Conservation (phyloP, 2,888 invertebrate genomes). For the Aspidiotus rigidus region DNA sequence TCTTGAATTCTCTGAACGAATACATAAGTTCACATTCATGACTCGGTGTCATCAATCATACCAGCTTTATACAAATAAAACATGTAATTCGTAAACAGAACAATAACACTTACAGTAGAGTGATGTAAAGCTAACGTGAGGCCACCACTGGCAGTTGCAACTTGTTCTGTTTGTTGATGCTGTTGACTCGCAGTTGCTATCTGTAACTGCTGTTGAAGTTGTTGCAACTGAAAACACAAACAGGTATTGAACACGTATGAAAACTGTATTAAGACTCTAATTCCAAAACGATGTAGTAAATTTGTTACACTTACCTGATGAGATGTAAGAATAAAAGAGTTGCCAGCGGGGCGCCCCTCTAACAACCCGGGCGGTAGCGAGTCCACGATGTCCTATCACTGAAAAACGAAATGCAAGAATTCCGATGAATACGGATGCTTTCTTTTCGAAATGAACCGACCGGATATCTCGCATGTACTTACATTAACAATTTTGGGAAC, state of each 20-base stretch:
- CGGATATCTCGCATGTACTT: not conserved
- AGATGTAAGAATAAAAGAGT: slow-evolving; percentile 41
- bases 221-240: slow-evolving; percentile 38
- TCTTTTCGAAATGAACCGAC: too few relatives aligned
- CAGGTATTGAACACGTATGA: not conserved
- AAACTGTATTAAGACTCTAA: too few relatives aligned
- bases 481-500: slow-evolving; percentile 26
- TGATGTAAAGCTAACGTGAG: slow-evolving; percentile 44
- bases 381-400: slow-evolving; percentile 41
- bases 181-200: slow-evolving; percentile 41
- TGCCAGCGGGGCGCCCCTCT: slow-evolving; percentile 41
- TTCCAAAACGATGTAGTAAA: too few relatives aligned
- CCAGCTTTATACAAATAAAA: not conserved
- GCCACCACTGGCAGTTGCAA: slow-evolving; percentile 43
- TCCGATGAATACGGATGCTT: not conserved
- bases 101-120: slow-evolving; percentile 34
- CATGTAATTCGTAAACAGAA: not conserved
- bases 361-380: slow-evolving; percentile 42
- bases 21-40: too few relatives aligned
- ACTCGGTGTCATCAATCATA: too few relatives aligned
- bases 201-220: slow-evolving; percentile 45
- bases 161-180: slow-evolving; percentile 41
- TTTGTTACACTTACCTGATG: slow-evolving; percentile 39
- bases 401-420: slow-evolving; percentile 4
- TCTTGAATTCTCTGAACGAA: too few relatives aligned